Evolutionary conservation across 2,888 invertebrate species (phyloP).

Genomic region (Aphodius sticticus): DNA sequence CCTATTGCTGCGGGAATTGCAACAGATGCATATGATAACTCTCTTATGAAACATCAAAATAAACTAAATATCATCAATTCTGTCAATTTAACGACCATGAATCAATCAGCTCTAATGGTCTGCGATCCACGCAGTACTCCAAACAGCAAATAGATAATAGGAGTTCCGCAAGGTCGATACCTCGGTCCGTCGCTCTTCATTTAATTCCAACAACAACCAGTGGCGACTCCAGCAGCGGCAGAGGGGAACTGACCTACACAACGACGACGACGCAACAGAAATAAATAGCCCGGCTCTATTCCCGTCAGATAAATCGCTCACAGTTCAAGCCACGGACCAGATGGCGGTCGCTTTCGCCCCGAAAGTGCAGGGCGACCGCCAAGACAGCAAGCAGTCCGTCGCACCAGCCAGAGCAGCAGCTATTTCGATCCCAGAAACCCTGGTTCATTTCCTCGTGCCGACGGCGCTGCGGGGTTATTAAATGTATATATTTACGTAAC

Average conservation of each 20-base stretch:
- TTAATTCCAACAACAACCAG: not conserved
- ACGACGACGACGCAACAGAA: not conserved
- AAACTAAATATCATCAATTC: not conserved
- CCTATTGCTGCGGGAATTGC: no score
- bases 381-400: not conserved
- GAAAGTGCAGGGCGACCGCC: not conserved
- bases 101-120: not conserved
- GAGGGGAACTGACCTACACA: not conserved
- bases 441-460: not conserved
- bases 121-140: not conserved
- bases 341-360: not conserved
- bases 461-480: not conserved
- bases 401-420: not conserved
- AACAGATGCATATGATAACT: no score
- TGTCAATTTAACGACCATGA: not conserved
- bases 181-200: not conserved
- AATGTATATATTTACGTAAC: conserved; percentile 4
- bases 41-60: not conserved
- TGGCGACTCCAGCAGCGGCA: not conserved
- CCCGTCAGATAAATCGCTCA: not conserved
- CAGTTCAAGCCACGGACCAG: not conserved
- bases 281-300: not conserved
- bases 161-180: not conserved
- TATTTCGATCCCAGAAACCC: not conserved
- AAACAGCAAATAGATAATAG: not conserved